Base-by-base conservation (phyloP, 2,797 vertebrate species). In the Alfaro cultratus region DNA sequence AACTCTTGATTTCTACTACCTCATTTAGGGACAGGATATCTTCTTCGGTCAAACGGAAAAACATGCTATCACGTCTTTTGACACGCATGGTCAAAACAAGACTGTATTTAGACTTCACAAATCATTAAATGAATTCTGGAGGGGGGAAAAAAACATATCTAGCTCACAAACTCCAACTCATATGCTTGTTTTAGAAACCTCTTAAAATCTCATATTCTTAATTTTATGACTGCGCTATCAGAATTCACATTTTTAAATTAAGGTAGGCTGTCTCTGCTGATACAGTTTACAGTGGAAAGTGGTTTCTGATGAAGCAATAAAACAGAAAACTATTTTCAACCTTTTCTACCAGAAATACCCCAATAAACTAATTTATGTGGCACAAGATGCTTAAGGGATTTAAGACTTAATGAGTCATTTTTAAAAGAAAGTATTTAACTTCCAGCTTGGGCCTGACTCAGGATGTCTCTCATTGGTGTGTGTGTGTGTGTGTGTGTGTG, bases 401-500 rank as follows among this genome's bases (percentile, higher is more conserved):
- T 78, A 76, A 47, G 72, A 71, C n/a, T 75, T 41, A 73, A 46
- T 87, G 83, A 91, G 76, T 91, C 80, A 89, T 83, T 86, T 86
- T 92, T 81, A 79, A 81, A 39, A 76, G 57, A 85, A 91, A 78
- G 45, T 23, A 85, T 86, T 79, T 46, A 71, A 78, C 78, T 77
- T 87, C 72, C 49, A 49, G 77, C 55, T 77, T 0, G 1, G 64
- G 36, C 36, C 74, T 84, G 47, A 85, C 34, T 67, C 62, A 80
- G 80, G 39, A 60, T 21, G 26, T 4, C 29, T 46, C 62, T 55
- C 5, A 18, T n/a, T 75, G 45, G 68, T 36, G 12, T 23, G 49
- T 51, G 49, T 51, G 5, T 4, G 46, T 6, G 46, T 16, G 46
- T 13, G 5, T 82, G 13, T 76, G 70, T 18, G 21, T 76, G 23